Base-by-base conservation (phyloP, 2,113 vertebrate species). In the Aix galericulata region DNA sequence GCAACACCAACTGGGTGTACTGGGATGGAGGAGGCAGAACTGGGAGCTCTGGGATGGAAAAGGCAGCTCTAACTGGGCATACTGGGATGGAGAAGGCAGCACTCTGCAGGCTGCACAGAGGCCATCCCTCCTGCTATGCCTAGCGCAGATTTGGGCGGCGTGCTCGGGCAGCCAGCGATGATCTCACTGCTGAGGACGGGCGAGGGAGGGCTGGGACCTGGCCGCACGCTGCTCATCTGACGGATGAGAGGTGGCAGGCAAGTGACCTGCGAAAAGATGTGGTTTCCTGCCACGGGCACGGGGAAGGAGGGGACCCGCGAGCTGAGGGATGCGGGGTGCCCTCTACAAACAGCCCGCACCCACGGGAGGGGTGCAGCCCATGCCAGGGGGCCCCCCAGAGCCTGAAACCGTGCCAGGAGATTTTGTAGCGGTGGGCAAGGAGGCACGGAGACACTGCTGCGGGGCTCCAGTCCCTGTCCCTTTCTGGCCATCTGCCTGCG, bases 321-420 rank as follows among this genome's bases (percentile, higher is more conserved):
- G 48, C 23, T 3, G 0, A 11, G 86, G 36, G 74, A 38, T 8
- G 40, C 4, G 22, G 40, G 59, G 16, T 9, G 36, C 11, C 52
- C 78, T 8, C 17, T 0, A 6, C 1, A 46, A 44, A 46, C 62
- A 66, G 52, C 29, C 55, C 0, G 0, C 55, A 11, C 42, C 56
- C 4, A 6, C 38, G 9, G 68, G 58, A 26, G 1, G 31, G 26
- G 56, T 2, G 40, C 91, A 76, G 82, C 50, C 59, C 17, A 0
- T 1, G 27, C 42, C 71, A 4, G 21, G 5, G 82, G 44, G 50
- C 14, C 36, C 1, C 1, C 38, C 67, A 77, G 76, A 32, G 38
- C 4, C 67, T 50, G 74, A 26, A 66, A 17, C 0, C 0, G 5
- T 7, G 88, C 87, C 93, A 64, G 67, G 34, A 78, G 67, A 1